Conservation (phyloP, 1,140 invertebrate species). For the Hesperophylax magnus region DNA sequence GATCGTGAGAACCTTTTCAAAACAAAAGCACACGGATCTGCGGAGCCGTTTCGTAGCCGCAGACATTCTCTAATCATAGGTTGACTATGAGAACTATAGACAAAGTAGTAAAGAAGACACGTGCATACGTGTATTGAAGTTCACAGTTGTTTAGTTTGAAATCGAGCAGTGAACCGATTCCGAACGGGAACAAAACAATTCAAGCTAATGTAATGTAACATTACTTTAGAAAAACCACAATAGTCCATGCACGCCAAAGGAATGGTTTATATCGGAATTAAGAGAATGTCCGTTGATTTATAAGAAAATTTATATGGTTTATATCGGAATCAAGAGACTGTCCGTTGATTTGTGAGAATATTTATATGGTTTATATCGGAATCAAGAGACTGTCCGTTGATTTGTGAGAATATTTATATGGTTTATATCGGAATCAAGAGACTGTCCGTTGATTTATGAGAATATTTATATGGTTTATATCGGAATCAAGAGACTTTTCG, state of each 20-base stretch:
- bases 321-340: no score
- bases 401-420: no score
- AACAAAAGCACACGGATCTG: constrained; percentile 20
- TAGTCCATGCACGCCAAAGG: no score
- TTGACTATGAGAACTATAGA: neutral
- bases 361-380: no score
- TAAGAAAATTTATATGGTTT: neutral
- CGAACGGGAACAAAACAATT: neutral
- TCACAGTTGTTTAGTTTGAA: neutral
- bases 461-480: no score
- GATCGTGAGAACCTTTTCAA: constrained; percentile 33
- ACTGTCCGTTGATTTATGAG: no score
- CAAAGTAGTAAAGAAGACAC: neutral
- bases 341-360: no score
- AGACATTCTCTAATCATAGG: neutral
- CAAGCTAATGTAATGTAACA: neutral
- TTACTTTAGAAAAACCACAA: neutral
- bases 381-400: no score
- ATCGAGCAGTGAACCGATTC: neutral
- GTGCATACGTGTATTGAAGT: neutral
- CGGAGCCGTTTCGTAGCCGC: neutral
- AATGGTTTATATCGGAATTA: neutral
- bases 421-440: no score
- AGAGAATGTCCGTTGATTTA: neutral
- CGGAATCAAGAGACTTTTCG: neutral